These are phyloP conservation scores for Numida meleagris DNA, from an alignment of 2,113 vertebrate genomes.

Conservation along the genomic window DNA sequence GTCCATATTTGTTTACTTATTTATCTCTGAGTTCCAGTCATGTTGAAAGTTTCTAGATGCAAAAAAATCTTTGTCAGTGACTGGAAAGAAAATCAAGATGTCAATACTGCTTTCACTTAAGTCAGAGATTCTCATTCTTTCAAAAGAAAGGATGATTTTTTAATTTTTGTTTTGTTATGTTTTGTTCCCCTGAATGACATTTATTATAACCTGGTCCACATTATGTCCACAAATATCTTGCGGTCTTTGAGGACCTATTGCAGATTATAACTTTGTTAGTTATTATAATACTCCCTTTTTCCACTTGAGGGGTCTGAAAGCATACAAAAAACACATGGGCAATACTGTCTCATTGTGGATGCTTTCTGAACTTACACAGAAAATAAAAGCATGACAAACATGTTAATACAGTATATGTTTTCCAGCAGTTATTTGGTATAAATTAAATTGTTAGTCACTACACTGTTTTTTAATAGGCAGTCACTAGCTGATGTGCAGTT, in stretches of 20 bases:
- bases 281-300: background rate
- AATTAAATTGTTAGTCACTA: background rate
- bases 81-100: background rate
- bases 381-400: background rate
- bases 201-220: background rate
- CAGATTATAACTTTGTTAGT: background rate
- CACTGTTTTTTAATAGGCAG: background rate
- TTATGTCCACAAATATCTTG: background rate
- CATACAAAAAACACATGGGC: background rate
- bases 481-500: background rate
- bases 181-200: background rate
- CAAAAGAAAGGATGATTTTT: background rate
- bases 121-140: background rate
- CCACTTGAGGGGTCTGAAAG: background rate
- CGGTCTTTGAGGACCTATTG: background rate
- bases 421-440: background rate
- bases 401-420: background rate
- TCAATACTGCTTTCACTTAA: background rate
- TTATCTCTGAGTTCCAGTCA: background rate
- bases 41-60: background rate
- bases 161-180: background rate
- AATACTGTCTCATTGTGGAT: rapidly evolving
- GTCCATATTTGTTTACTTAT: background rate
- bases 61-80: background rate
- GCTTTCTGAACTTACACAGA: background rate